Evolutionary conservation across 2,113 vertebrate genomes (phyloP).

Genomic region (Notothenia coriiceps): DNA sequence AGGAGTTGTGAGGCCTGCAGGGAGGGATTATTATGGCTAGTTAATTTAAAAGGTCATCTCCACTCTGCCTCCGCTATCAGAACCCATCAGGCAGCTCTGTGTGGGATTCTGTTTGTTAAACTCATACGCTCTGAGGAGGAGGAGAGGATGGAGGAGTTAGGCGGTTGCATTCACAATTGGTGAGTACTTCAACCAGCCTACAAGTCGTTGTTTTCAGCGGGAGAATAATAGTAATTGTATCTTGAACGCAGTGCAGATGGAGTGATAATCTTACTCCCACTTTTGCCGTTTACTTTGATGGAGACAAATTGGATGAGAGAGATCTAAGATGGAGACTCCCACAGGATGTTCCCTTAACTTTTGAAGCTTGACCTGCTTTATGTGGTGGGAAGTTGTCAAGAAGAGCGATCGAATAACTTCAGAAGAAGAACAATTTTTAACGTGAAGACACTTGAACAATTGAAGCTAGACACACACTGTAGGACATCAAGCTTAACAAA

Average conservation of each 20-base stretch:
- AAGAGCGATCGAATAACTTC: not conserved
- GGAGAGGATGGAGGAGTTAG: conserved; percentile 7
- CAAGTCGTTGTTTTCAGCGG: conserved; percentile 26
- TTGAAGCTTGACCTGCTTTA: not conserved
- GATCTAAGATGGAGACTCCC: conserved; percentile 12
- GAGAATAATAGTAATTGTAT: conserved; percentile 49
- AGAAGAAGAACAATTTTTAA: not conserved
- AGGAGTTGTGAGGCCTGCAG: conserved; percentile 40
- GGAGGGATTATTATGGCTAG: conserved; percentile 71
- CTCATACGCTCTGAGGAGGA: not conserved
- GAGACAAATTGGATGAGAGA: conserved; percentile 42
- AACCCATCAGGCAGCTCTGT: conserved; percentile 1
- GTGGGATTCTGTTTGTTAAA: conserved; percentile 18
- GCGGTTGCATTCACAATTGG: conserved; percentile 5
- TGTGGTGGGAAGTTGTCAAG: conserved; percentile 1
- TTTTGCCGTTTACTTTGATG: conserved; percentile 47
- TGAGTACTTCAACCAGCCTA: not conserved
- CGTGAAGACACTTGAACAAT: too few species aligned
- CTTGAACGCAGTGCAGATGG: conserved; percentile 34
- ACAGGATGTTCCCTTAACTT: conserved; percentile 11
- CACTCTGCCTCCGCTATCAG: conserved; percentile 38
- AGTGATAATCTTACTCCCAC: conserved; percentile 41
- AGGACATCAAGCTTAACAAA: not conserved
- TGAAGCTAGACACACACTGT: not conserved
- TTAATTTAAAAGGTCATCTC: conserved; percentile 77